Conservation (phyloP, 92 coral and sea anemone species). For the Palythoa grandis region DNA sequence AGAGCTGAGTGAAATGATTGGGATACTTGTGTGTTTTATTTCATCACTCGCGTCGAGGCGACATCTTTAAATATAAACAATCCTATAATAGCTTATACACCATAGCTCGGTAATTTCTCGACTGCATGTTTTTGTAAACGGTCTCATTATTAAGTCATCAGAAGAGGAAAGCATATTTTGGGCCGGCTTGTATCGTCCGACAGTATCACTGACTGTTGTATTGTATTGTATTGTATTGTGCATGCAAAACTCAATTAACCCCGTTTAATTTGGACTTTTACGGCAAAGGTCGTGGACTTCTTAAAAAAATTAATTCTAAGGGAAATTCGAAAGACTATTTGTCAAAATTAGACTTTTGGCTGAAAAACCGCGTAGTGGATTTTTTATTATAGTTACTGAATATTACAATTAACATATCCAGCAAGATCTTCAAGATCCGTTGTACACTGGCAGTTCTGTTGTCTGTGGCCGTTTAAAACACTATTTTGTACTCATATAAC, state of each 20-base stretch:
- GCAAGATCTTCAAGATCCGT: too few relatives aligned
- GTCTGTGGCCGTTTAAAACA: too few relatives aligned
- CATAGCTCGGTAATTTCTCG: background rate
- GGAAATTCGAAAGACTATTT: background rate
- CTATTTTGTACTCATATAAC: background rate
- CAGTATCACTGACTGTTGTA: background rate
- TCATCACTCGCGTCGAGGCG: background rate
- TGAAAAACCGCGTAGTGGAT: background rate
- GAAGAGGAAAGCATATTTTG: background rate
- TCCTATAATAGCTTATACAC: background rate
- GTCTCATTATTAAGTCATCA: constrained; percentile 1
- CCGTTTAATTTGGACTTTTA: background rate
- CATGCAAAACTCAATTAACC: background rate
- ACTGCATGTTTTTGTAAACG: background rate
- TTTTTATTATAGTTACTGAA: too few relatives aligned
- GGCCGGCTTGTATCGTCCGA: background rate
- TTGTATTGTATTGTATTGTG: too few relatives aligned
- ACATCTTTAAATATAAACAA: background rate
- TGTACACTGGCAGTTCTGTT: too few relatives aligned
- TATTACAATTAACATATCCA: too few relatives aligned
- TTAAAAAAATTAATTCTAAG: too few relatives aligned
- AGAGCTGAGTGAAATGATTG: background rate
- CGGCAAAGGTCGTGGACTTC: background rate
- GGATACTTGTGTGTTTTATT: background rate
- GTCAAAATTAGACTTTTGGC: background rate